Percentiles rank a stretch among this genome's conserved stretches.
Evolutionary conservation across 2,888 invertebrate genomes (phyloP).

Genomic region (Epirrita christyi): DNA sequence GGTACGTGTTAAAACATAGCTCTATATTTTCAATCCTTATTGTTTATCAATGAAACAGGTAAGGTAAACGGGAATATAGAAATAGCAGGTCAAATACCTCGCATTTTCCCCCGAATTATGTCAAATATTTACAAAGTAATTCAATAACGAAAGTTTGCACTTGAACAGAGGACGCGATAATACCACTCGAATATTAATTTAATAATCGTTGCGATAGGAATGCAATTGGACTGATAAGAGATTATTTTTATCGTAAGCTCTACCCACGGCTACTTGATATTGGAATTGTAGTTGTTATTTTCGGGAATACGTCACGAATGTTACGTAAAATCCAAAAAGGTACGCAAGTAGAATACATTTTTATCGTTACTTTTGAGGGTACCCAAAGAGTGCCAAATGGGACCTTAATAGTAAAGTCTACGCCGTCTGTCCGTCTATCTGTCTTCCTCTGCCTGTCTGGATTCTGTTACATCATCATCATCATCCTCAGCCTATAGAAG

Average conservation of each 20-base stretch:
- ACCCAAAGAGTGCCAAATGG: no score
- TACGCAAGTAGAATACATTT: no score
- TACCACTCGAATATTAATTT: slow-evolving; percentile 57
- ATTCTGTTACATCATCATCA: no score
- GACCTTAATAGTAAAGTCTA: no score
- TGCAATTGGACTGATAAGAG: slow-evolving; percentile 45
- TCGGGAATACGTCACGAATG: not conserved
- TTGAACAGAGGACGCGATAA: slow-evolving; percentile 40
- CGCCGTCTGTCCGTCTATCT: no score
- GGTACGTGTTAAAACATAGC: no score
- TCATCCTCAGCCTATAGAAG: no score
- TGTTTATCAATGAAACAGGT: not conserved
- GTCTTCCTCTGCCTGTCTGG: no score
- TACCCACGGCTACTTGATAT: slow-evolving; percentile 36
- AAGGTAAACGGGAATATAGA: not conserved
- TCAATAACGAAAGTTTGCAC: slow-evolving; percentile 29
- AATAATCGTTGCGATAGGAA: slow-evolving; percentile 58
- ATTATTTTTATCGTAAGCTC: slow-evolving; percentile 41
- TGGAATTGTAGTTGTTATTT: slow-evolving; percentile 4
- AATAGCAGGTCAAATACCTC: not conserved
- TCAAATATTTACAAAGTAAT: slow-evolving; percentile 13
- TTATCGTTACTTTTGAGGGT: no score
- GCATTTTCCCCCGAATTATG: not conserved
- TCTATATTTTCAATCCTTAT: not conserved
- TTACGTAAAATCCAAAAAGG: no score